A percentile compares a stretch with the other conserved stretches of the same genome.
These are phyloP conservation scores for Hemicordylus capensis DNA, from an alignment of 2,113 vertebrate genomes.

Conservation along the genomic window DNA sequence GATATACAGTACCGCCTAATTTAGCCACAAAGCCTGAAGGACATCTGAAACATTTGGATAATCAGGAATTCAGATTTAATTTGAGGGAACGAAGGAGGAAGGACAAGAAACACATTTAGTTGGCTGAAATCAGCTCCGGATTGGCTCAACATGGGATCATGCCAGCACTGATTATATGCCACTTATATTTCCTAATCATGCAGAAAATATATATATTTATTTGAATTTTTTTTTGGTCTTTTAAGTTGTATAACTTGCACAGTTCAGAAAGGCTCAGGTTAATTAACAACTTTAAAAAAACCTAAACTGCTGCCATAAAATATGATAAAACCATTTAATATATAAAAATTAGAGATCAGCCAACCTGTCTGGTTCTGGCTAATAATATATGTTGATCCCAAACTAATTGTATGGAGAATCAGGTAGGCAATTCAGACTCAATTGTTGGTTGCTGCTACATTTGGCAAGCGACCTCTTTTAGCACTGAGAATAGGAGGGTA, in stretches of 20 bases:
- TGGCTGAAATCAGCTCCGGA: conserved; percentile 11
- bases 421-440: background rate
- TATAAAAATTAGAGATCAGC: background rate
- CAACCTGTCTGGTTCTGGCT: background rate
- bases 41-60: conserved; percentile 36
- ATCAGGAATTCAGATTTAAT: conserved; percentile 42
- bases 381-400: background rate
- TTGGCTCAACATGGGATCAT: background rate
- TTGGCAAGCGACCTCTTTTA: background rate
- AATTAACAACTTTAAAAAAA: background rate
- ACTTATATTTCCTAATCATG: conserved; percentile 13
- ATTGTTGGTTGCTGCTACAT: background rate
- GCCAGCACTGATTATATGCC: background rate
- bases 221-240: background rate
- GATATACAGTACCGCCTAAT: conserved; percentile 22
- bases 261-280: background rate
- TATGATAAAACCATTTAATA: background rate
- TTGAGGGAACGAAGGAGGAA: conserved; percentile 33
- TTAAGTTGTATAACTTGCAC: background rate
- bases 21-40: conserved; percentile 37
- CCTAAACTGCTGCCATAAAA: background rate
- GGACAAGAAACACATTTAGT: background rate
- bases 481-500: background rate
- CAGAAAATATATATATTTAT: background rate
- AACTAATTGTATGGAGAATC: background rate